Evolutionary conservation across 2,888 invertebrate species (phyloP).

Genomic region (Pasiphila rectangulata): DNA sequence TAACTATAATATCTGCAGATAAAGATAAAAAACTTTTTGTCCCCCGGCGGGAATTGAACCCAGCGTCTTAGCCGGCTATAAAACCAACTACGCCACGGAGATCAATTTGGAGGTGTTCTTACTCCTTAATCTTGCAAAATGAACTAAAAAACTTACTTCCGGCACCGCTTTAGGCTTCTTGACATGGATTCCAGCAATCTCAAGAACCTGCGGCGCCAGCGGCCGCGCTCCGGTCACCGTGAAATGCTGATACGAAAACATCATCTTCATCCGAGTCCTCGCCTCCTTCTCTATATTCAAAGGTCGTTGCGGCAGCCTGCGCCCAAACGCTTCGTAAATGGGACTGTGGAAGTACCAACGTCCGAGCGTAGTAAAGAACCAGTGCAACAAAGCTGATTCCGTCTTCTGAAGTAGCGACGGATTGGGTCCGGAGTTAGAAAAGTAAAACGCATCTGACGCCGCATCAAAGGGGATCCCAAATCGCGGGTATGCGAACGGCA

Average conservation of each 20-base stretch:
- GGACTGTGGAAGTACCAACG: conserved; percentile 50
- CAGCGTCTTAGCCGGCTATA: too few species aligned
- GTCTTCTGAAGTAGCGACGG: conserved; percentile 49
- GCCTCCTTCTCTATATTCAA: conserved; percentile 70
- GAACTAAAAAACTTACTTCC: conserved; percentile 37
- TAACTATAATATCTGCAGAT: too few species aligned
- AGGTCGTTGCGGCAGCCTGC: conserved; percentile 61
- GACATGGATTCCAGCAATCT: conserved; percentile 81
- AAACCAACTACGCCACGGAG: too few species aligned
- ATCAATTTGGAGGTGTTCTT: too few species aligned
- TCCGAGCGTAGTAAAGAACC: conserved; percentile 39
- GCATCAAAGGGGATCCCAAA: conserved; percentile 74
- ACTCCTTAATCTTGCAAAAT: too few species aligned
- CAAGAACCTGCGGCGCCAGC: conserved; percentile 77
- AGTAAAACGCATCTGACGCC: conserved; percentile 69
- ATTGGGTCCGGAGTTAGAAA: conserved; percentile 53
- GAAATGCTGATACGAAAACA: conserved; percentile 82
- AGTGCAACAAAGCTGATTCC: conserved; percentile 44
- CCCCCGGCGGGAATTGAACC: too few species aligned
- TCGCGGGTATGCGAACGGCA: conserved; percentile 70
- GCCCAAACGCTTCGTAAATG: conserved; percentile 55
- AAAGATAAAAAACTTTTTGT: too few species aligned
- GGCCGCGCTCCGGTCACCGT: conserved; percentile 79
- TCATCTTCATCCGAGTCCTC: conserved; percentile 70
- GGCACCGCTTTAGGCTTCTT: conserved; percentile 45